These are phyloP conservation scores for Akabosia matsudoensis DNA, from an alignment of 1,140 invertebrate species.

Conservation along the genomic window DNA sequence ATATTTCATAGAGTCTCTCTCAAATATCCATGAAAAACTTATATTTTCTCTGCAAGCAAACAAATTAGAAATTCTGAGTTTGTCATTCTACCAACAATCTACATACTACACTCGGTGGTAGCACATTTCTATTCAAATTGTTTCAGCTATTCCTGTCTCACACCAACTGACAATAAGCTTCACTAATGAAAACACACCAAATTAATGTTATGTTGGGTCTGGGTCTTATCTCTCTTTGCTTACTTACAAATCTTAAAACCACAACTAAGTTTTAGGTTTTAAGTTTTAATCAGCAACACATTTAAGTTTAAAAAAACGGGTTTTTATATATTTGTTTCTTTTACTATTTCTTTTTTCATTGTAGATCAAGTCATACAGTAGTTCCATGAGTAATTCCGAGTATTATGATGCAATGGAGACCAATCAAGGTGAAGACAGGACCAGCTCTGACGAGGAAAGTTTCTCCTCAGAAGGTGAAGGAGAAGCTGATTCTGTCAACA, in stretches of 20 bases:
- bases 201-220: too few relatives aligned
- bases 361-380: slow-evolving; percentile 62
- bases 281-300: too few relatives aligned
- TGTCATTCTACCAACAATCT: background rate
- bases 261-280: too few relatives aligned
- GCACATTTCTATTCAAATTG: slow-evolving; percentile 1
- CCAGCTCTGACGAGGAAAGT: slow-evolving; percentile 59
- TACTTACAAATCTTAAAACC: too few relatives aligned
- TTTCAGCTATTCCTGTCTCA: too few relatives aligned
- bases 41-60: background rate
- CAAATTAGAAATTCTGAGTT: background rate
- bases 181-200: too few relatives aligned
- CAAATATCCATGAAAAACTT: too few relatives aligned
- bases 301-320: too few relatives aligned
- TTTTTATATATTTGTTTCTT: too few relatives aligned
- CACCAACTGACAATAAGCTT: too few relatives aligned
- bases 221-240: too few relatives aligned
- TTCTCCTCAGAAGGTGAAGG: slow-evolving; percentile 55
- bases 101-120: background rate
- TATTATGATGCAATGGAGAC: slow-evolving; percentile 78
- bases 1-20: too few relatives aligned
- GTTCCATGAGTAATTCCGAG: slow-evolving; percentile 74
- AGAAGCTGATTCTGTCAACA: slow-evolving; percentile 45
- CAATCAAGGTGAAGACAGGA: slow-evolving; percentile 56
- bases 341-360: background rate